Base-by-base conservation (phyloP, 2,797 vertebrate genomes). In the Sylvilagus floridanus region DNA sequence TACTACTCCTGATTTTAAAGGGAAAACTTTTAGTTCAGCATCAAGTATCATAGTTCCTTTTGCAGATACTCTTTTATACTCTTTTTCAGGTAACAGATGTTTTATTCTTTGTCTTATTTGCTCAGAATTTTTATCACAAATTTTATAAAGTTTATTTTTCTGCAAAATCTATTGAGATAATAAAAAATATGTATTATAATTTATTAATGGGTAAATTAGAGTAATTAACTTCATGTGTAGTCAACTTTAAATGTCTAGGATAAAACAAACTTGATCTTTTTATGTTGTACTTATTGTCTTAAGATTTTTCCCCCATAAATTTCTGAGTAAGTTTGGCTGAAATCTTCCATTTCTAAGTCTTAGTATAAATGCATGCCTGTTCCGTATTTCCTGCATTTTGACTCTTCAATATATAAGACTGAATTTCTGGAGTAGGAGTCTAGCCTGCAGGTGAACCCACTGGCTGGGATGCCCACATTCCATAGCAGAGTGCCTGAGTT, bases 121-220 rank as follows among this genome's bases (percentile, higher is more conserved):
- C 19, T 81, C 52, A 75, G 14, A 89, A 84, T 78, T 77, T 93
- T 89, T 78, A 66, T 72, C 76, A 35, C 24, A 66, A 65, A 63
- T 24, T 84, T 84, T 72, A 47, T 65, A 50, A 82, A 75, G 30
- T 75, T 54, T 22, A 76, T 76, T 72, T 69, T 82, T 73, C 24
- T 79, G 57, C 4, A 37, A 37, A 37, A 19, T 60, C 57, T 73
- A 35, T 47, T 66, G 11, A 78, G 11, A 72, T 26, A 54, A 62
- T 65, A 13, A 26, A 2, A 42, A 63, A 65, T 75, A 77, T 35
- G n/a, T 78, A 42, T 71, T 35, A 57, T 78, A 83, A 57, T 65
- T 88, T 92, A 32, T 84, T 65, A 92, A 60, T 50, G 30, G 28
- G 10, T 42, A 4, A 65, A 54, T 62, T 77, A 35, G 19, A 57